phyloP scores from a whole-genome alignment of 2,113 vertebrate genomes.

The Tapirus terrestris region DNA sequence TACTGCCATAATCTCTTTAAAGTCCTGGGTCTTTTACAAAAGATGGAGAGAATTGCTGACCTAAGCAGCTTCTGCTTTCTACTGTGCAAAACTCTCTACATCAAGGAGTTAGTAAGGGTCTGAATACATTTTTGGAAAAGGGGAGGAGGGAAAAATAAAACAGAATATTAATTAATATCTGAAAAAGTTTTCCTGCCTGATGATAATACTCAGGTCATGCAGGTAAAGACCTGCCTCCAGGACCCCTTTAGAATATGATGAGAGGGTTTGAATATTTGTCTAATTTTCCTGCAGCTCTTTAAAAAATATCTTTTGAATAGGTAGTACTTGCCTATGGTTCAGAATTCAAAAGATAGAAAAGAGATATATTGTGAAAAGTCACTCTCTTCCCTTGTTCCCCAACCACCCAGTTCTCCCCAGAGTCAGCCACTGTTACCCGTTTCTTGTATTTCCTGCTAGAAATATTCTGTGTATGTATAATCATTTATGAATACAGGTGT shows the following conservation, averaged over 20 bases:
- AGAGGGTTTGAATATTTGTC: background rate
- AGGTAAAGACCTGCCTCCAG: slow-evolving; percentile 2
- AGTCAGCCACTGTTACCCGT: background rate
- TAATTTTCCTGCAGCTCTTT: background rate
- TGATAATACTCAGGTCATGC: background rate
- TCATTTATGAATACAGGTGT: background rate
- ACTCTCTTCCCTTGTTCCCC: background rate
- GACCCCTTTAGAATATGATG: background rate
- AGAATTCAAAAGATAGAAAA: slow-evolving; percentile 6
- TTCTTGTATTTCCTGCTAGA: background rate
- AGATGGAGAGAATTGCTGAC: background rate
- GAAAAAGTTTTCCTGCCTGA: background rate
- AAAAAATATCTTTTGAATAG: slow-evolving; percentile 29
- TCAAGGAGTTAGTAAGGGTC: background rate
- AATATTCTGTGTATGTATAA: background rate
- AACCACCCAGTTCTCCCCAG: background rate
- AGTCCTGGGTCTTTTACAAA: background rate
- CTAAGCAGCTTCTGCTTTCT: background rate
- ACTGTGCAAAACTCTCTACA: background rate
- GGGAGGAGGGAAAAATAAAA: background rate
- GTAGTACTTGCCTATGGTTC: background rate
- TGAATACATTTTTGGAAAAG: background rate
- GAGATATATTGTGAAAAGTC: background rate
- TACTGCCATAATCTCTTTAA: background rate
- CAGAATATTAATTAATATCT: slow-evolving; percentile 34